Base-by-base conservation (phyloP, 2,113 vertebrate genomes). In the Lynx canadensis region DNA sequence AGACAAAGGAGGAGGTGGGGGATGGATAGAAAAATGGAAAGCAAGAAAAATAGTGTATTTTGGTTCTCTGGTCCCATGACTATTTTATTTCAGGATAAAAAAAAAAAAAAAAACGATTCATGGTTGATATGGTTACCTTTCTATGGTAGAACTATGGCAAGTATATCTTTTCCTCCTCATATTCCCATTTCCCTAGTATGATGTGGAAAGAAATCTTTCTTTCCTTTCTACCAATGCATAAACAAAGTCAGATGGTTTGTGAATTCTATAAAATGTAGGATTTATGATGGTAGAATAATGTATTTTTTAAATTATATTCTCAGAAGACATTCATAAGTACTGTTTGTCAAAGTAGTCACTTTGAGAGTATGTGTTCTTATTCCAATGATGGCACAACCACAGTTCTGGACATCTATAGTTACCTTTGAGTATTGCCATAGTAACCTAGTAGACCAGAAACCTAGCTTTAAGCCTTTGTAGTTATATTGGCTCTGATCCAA, bases 41-140 rank as follows among this genome's bases (percentile, higher is more conserved):
- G 14, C 7, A 63, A 65, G 66, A 57, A 89, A 87, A 79, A 79
- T 1, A 19, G 27, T 23, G 2, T 21, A 6, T 33, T 96, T 89
- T 74, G 25, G 69, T 81, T 76, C 55, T 95, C 63, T 82, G 57
- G 11, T 6, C 48, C 13, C 31, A n/a, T 13, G 6, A 11, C 38
- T 60, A 21, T 55, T 94, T 91, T 55, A 92, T 94, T 96, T 76
- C 7, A 96, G 50, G 25, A 57, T 52, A 41, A 45, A 91, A 71
- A 71, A 68, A 41, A 45, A 91, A 71, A 71, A 68, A 50, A 13
- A 13, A 11, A 29, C 2, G n/a, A 6, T 41, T 84, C 55, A 48
- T 6, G 45, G 2, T 16, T 94, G 65, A 81, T 27, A 73, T 12
- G 38, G 19, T 41, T 2, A 10, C 23, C n/a, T 68, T 88, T 85